Conservation (phyloP, 1,140 invertebrate genomes). For the Bombus confusus region DNA sequence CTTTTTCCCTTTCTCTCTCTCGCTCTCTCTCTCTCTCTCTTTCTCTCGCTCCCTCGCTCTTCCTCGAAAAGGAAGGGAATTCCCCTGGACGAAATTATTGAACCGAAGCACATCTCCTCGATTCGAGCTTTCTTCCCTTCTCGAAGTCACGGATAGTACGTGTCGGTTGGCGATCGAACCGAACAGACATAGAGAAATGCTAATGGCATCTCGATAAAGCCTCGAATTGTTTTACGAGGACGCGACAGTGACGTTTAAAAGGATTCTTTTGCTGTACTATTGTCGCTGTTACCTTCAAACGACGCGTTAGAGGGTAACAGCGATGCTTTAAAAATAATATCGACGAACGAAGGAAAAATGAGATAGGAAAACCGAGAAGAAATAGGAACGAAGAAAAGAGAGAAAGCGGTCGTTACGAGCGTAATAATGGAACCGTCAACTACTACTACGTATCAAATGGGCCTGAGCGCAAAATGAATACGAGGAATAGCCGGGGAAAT, state of each 20-base stretch:
- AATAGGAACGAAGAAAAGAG: too few relatives aligned
- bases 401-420: not conserved
- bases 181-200: not conserved
- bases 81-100: not conserved
- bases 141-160: too few relatives aligned
- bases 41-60: not conserved
- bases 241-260: not conserved
- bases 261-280: not conserved
- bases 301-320: too few relatives aligned
- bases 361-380: not conserved
- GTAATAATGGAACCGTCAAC: conserved; percentile 40
- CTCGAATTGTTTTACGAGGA: not conserved
- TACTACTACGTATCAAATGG: conserved; percentile 27
- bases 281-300: not conserved
- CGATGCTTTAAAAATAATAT: not conserved
- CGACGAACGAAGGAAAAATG: not conserved
- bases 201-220: conserved; percentile 10
- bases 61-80: not conserved
- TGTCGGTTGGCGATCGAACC: conserved; percentile 3
- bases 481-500: conserved; percentile 12
- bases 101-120: not conserved
- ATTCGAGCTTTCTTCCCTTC: not conserved
- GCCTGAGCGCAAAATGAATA: conserved; percentile 24
- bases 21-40: not conserved
- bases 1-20: not conserved